phyloP scores from a whole-genome alignment of 2,888 invertebrate species.

The Drosophila subsilvestris region DNA sequence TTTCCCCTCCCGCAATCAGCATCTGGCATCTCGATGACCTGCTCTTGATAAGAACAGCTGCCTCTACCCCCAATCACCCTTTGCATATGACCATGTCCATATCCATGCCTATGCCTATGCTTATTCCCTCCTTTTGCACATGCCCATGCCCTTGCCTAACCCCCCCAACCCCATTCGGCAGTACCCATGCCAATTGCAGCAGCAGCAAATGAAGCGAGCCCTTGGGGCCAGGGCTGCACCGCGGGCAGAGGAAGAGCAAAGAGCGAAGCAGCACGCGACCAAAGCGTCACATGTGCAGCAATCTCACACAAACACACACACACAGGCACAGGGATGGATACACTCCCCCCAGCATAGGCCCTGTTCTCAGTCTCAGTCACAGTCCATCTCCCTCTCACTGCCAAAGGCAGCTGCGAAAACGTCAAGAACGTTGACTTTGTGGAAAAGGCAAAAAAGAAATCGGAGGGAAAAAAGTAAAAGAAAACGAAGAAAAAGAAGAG shows the following conservation, averaged over 20 bases:
- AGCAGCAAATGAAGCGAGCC: conserved; percentile 56
- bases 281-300: conserved; percentile 79
- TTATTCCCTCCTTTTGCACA: neutral
- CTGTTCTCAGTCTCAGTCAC: conserved; percentile 3
- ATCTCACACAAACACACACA: conserved; percentile 45
- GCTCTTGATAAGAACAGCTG: conserved; percentile 66
- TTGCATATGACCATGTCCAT: neutral
- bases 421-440: conserved; percentile 78
- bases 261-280: conserved; percentile 75
- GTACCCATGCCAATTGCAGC: conserved; percentile 41
- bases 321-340: conserved; percentile 3
- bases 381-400: conserved; percentile 16
- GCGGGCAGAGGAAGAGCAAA: conserved; percentile 42
- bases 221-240: conserved; percentile 1
- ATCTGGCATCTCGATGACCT: conserved; percentile 63
- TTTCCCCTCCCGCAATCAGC: conserved; percentile 33
- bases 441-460: conserved; percentile 63
- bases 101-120: neutral
- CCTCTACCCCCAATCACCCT: neutral
- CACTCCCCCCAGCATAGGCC: conserved; percentile 7
- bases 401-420: conserved; percentile 73
- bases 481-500: conserved; percentile 41
- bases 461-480: conserved; percentile 37
- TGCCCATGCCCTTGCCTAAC: neutral
- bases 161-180: conserved; percentile 5